Percentiles rank a stretch among this genome's conserved stretches.
Conservation (phyloP, 2,888 invertebrate genomes). For the Onthophagus sagittarius region DNA sequence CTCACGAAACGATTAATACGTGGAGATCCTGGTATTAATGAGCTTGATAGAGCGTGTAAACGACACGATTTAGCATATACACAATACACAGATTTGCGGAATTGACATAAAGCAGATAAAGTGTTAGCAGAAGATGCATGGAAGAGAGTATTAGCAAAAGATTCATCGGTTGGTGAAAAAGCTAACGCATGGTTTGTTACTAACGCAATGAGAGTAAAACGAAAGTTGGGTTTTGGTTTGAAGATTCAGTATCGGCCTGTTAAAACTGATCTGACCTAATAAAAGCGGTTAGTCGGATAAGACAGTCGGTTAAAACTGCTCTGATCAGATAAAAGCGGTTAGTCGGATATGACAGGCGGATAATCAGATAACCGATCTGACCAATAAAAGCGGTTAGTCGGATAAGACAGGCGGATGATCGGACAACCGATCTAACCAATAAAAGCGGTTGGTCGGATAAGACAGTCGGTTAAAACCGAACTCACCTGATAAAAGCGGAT, state of each 20-base stretch:
- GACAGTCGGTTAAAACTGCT: background rate
- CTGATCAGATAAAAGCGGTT: too few relatives aligned
- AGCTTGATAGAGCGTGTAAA: constrained; percentile 8
- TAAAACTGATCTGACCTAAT: background rate
- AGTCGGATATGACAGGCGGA: too few relatives aligned
- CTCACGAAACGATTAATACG: background rate
- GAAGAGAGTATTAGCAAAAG: background rate
- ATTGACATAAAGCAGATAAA: background rate
- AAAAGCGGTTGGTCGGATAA: background rate
- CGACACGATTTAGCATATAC: background rate
- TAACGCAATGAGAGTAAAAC: background rate
- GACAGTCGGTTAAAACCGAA: background rate
- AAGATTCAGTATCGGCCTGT: background rate
- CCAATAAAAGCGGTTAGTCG: background rate
- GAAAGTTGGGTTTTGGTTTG: background rate
- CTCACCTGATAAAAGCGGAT: too few relatives aligned
- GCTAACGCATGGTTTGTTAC: background rate
- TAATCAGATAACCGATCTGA: background rate
- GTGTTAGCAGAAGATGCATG: background rate
- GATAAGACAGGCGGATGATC: too few relatives aligned
- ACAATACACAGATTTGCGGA: background rate
- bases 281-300: background rate
- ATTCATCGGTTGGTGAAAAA: background rate
- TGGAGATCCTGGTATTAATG: constrained; percentile 9
- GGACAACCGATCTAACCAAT: background rate